phyloP scores from a whole-genome alignment of 2,888 invertebrate species.

The Tiliacea citrago region DNA sequence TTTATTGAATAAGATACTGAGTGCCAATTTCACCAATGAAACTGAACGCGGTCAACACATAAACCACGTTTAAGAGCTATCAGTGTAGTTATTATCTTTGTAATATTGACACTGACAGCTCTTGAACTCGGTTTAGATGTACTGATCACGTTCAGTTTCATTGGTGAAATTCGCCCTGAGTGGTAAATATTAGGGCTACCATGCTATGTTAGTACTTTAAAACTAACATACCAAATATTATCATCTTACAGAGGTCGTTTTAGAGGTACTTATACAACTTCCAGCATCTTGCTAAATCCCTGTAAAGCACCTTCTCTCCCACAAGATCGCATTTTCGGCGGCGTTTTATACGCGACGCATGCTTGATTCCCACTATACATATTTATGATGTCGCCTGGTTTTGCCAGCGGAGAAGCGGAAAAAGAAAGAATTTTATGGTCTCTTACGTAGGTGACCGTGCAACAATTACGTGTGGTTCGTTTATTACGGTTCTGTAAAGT shows the following conservation, averaged over 20 bases:
- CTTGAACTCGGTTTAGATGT: too few species aligned
- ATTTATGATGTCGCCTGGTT: conserved; percentile 86
- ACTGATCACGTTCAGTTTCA: too few species aligned
- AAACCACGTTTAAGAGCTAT: too few species aligned
- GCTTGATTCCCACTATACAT: conserved; percentile 90
- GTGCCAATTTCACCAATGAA: too few species aligned
- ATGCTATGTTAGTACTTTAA: too few species aligned
- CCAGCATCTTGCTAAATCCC: conserved; percentile 67
- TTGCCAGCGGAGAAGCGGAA: conserved; percentile 77
- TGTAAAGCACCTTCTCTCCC: conserved; percentile 79
- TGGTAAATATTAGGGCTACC: background rate
- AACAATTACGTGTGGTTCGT: conserved; percentile 69
- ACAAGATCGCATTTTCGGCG: conserved; percentile 89
- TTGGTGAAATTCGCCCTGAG: too few species aligned
- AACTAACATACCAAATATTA: background rate
- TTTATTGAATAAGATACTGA: too few species aligned
- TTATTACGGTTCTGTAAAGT: conserved; percentile 51
- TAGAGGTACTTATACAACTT: conserved; percentile 55
- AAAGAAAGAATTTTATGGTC: conserved; percentile 85
- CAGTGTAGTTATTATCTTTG: too few species aligned
- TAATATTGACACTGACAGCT: too few species aligned
- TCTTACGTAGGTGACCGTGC: conserved; percentile 84
- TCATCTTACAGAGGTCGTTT: background rate
- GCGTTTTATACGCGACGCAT: conserved; percentile 90
- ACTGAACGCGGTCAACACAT: too few species aligned